Conservation (phyloP, 2,888 invertebrate species). For the Schizaphis graminum region DNA sequence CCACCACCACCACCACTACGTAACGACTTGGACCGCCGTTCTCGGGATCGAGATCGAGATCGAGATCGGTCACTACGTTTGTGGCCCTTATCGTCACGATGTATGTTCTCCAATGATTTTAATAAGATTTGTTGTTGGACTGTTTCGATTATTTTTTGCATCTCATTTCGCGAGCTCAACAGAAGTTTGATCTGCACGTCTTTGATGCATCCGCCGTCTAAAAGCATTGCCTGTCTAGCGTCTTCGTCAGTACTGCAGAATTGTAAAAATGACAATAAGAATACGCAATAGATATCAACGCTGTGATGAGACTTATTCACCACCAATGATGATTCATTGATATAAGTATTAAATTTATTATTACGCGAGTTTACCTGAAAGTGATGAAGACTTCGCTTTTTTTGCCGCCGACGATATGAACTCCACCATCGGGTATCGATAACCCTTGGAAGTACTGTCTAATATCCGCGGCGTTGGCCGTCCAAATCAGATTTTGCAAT, state of each 20-base stretch:
- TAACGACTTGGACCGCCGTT: constrained; percentile 73
- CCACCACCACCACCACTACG: constrained; percentile 71
- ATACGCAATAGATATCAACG: background rate
- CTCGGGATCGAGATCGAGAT: constrained; percentile 73
- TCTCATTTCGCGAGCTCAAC: constrained; percentile 94
- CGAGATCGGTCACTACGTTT: constrained; percentile 66
- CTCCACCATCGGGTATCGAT: constrained; percentile 98
- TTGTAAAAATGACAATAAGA: background rate
- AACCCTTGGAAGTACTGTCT: constrained; percentile 96
- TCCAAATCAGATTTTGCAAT: constrained; percentile 98
- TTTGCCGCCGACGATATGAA: constrained; percentile 99
- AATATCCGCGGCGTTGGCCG: constrained; percentile 97
- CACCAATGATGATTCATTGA: background rate
- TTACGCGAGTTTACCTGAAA: constrained; percentile 82
- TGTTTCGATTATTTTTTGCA: constrained; percentile 96
- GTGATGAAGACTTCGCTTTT: constrained; percentile 99
- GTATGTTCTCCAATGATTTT: constrained; percentile 16
- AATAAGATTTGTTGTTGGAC: constrained; percentile 77
- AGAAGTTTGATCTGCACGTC: constrained; percentile 89
- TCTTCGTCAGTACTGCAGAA: constrained; percentile 93
- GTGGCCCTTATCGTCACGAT: constrained; percentile 43
- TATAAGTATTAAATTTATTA: background rate
- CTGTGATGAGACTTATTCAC: no score
- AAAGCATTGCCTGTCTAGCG: constrained; percentile 96
- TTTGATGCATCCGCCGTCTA: constrained; percentile 90